Conservation (phyloP, 23 tunicate species). For the Phallusia fumigata region DNA sequence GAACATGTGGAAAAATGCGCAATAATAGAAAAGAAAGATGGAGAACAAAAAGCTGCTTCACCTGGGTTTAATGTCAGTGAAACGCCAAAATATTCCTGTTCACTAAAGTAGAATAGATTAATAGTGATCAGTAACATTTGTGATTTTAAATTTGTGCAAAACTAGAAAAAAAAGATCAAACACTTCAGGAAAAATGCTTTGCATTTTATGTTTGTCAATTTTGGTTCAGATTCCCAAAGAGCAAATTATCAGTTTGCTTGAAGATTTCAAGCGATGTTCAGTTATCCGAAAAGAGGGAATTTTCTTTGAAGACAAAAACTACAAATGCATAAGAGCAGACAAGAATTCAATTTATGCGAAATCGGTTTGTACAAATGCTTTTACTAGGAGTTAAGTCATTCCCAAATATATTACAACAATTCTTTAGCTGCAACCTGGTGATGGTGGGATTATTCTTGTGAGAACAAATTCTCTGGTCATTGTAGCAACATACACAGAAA, state of each 20-base stretch:
- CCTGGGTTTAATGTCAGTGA: conserved; percentile 66
- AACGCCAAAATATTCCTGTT: neutral
- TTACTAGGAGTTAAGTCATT: neutral
- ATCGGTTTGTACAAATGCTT: conserved; percentile 31
- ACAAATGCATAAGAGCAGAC: conserved; percentile 84
- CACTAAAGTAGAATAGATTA: neutral
- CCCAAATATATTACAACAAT: neutral
- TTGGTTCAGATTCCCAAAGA: conserved; percentile 13
- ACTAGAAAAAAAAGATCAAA: neutral
- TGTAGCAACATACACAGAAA: conserved; percentile 71
- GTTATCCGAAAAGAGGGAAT: conserved; percentile 75
- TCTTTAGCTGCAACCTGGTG: conserved; percentile 16
- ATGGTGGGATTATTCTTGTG: conserved; percentile 57
- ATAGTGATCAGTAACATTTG: neutral
- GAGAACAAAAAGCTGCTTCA: conserved; percentile 68
- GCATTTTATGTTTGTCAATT: too few species aligned
- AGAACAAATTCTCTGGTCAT: conserved; percentile 58
- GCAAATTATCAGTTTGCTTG: conserved; percentile 44
- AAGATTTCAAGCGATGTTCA: conserved; percentile 71
- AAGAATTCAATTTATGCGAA: conserved; percentile 86
- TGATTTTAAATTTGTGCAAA: too few species aligned
- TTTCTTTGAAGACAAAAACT: conserved; percentile 60
- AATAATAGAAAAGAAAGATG: conserved; percentile 70
- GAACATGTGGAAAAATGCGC: conserved; percentile 92
- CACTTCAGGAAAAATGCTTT: too few species aligned